Evolutionary conservation across 2,888 invertebrate genomes (phyloP), one percentile per base, ranked within the genome.

Genomic region (Cataglyphis altisquamis): DNA sequence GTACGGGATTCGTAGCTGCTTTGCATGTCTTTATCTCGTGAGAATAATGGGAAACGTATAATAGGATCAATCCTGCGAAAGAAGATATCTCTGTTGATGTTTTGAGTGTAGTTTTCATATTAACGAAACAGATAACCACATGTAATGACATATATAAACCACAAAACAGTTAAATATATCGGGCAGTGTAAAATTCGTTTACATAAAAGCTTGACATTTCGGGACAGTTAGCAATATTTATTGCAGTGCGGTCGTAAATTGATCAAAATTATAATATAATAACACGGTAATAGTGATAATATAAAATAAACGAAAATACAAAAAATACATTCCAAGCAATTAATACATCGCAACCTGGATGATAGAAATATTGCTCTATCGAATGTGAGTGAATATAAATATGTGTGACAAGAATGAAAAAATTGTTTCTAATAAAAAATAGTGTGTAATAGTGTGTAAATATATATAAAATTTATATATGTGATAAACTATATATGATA

Each of bases 1-100:
- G 93, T 93, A 91, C 52, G 1, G 41, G 41, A 39, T 5, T 25
- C 55, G 15, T 36, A 15, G 5, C 15, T 6, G 57, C 6, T 52
- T 36, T 5, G 6, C 12, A 9, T 25, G n/a, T 48, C 0, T 60
- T 32, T 21, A 32, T 21, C 32, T 4, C 21, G 0, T 12, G 10
- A 55, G 9, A 66, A 29, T 4, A 8, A 39, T 25, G 36, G 25
- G 0, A 45, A 52, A 21, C 8, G 29, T 12, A 29, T 15, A 29
- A 45, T 10, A 15, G 25, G 12, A 41, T 29, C 21, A 12, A 36
- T 4, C 39, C 18, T 18, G 3, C 1, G 32, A 25, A 52, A 64
- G n/a, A 36, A 64, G 12, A 32, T 62, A 18, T 1, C 45, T 15
- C 15, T 15, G 8, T 10, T 41, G 18, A 29, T n/a, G 29, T 62